Percentiles rank a stretch among this genome's conserved stretches.
Evolutionary conservation across 1,140 invertebrate species (phyloP).

Genomic region (Diabrotica undecimpunctata): DNA sequence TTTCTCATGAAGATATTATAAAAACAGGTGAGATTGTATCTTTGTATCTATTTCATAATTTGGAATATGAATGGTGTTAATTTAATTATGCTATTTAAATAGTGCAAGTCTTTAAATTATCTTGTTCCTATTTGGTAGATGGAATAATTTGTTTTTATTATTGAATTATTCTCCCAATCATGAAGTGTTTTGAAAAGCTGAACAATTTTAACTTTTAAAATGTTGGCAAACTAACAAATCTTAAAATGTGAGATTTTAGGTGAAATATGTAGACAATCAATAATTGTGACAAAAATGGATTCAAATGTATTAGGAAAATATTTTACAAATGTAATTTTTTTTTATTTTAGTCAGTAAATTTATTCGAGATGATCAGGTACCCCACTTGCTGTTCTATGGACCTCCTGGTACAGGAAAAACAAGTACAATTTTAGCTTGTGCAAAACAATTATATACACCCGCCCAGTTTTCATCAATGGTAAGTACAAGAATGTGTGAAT

Average conservation of each 20-base stretch:
- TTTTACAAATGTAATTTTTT: neutral
- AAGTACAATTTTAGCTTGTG: conserved; percentile 95
- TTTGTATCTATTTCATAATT: too few species aligned
- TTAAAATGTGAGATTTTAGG: too few species aligned
- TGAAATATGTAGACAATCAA: too few species aligned
- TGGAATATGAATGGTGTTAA: too few species aligned
- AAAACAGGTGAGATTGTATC: conserved; percentile 71
- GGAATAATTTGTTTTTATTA: too few species aligned
- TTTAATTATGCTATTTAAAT: too few species aligned
- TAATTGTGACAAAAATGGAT: too few species aligned
- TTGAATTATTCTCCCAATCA: neutral
- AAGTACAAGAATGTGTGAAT: neutral
- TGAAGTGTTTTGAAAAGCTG: neutral
- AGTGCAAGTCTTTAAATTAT: too few species aligned
- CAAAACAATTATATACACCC: conserved; percentile 86
- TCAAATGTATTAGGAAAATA: too few species aligned
- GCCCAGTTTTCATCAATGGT: conserved; percentile 43
- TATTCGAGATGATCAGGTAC: conserved; percentile 87
- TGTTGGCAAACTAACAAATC: too few species aligned
- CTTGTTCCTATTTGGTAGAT: too few species aligned
- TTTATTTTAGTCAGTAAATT: conserved; percentile 81
- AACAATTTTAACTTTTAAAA: too few species aligned
- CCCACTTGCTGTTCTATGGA: conserved; percentile 97
- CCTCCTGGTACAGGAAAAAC: conserved; percentile 99
- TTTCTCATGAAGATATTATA: conserved; percentile 97